phyloP scores from a whole-genome alignment of 1,140 invertebrate genomes.

The Halictus rubicundus region DNA sequence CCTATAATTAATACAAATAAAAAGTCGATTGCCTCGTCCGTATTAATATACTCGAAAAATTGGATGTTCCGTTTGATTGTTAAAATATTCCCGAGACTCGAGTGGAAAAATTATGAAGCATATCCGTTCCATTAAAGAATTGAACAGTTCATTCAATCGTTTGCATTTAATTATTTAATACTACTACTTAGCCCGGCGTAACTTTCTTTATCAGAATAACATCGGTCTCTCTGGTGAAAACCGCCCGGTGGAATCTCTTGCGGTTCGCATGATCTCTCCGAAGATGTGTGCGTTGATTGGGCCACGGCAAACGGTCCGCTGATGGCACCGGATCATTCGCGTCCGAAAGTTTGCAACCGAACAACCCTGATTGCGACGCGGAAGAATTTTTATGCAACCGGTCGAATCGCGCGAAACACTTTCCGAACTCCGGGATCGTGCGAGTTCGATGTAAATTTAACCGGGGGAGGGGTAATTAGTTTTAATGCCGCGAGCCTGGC shows the following conservation, averaged over 20 bases:
- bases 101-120: too few species aligned
- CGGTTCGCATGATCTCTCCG: neutral
- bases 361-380: neutral
- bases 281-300: neutral
- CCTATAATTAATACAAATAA: too few species aligned
- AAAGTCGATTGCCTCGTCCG: too few species aligned
- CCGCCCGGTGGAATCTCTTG: neutral
- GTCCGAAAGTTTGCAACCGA: neutral
- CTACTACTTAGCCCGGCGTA: too few species aligned
- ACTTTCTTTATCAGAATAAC: neutral
- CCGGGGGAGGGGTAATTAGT: neutral
- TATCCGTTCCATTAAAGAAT: too few species aligned
- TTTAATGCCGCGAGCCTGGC: neutral
- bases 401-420: neutral
- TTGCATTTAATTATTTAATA: too few species aligned
- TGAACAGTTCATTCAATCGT: too few species aligned
- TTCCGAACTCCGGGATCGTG: neutral
- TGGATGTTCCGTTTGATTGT: too few species aligned
- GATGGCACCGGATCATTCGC: neutral
- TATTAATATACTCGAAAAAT: too few species aligned
- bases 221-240: neutral
- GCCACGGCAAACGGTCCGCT: neutral
- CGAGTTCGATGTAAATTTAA: neutral
- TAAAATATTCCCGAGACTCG: too few species aligned
- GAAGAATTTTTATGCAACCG: neutral